Evolutionary conservation across 1,140 invertebrate genomes (phyloP), one percentile per base, ranked within the genome.

Genomic region (Bombus breviceps): DNA sequence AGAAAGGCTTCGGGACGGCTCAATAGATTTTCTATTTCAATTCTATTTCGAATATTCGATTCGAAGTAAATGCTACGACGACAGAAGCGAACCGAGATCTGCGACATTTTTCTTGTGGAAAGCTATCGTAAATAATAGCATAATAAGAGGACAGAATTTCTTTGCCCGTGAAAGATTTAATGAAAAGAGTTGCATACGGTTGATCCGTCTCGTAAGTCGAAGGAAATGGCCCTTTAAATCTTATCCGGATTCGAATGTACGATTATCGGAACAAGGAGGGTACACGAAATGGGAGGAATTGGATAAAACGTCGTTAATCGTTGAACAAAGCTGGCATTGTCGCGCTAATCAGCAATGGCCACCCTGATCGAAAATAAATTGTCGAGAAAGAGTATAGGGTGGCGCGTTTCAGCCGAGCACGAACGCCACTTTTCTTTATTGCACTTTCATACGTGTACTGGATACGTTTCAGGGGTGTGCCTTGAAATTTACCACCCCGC

Each of bases 371-470:
- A 89, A 89, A 91, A 91, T 91, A 91, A 90, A 91, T 91, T 85
- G 87, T 81, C 69, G 66, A n/a, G 79, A 74, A 68, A 53, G 86
- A 76, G 86, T 68, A 78, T 37, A 47, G 57, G 66, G 32, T n/a
- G 71, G 77, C 47, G 89, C 62, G 77, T 88, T 90, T 81, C 37
- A 39, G 12, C 77, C 66, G 69, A 76, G 89, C 89, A 91, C 89
- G 89, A 90, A 88, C 89, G 89, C 89, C 83, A 90, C 89, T 90
- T 91, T 91, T 91, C 89, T 90, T 91, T 91, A 91, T 91, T 91
- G 89, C 86, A 88, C 80, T 86, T 90, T 91, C 89, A 91, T 91
- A 91, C 90, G 90, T 88, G 90, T 88, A 81, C 81, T 69, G 89
- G 81, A 37, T 90, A 90, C 89, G 77, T 84, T 88, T 83, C 81